Percentiles rank a stretch among this genome's conserved stretches.
These are phyloP conservation scores for Rhineura floridana DNA, from an alignment of 2,113 vertebrate genomes.

Conservation along the genomic window DNA sequence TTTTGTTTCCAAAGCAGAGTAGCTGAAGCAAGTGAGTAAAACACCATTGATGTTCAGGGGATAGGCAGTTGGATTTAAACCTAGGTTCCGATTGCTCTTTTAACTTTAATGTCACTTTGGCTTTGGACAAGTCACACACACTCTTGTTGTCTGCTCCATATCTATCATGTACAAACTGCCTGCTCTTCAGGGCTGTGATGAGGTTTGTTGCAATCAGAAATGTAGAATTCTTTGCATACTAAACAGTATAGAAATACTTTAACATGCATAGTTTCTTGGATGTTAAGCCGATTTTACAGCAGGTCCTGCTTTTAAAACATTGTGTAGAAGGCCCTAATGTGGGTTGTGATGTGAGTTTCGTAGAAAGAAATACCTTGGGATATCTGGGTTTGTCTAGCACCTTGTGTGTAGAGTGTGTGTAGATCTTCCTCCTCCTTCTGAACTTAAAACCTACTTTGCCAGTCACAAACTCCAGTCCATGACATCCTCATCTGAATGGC, in stretches of 20 bases:
- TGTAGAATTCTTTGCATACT: neutral
- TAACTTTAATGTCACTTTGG: too few species aligned
- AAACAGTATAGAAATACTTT: neutral
- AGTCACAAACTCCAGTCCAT: neutral
- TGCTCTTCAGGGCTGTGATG: neutral
- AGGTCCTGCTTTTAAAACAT: neutral
- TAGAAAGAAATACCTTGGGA: neutral
- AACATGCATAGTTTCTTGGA: neutral
- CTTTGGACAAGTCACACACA: neutral
- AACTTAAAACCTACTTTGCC: neutral
- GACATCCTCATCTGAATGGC: neutral
- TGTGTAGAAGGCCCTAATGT: neutral
- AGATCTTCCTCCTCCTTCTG: too few species aligned
- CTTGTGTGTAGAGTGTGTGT: neutral
- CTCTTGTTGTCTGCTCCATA: neutral
- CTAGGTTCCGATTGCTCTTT: too few species aligned
- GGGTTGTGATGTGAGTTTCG: too few species aligned
- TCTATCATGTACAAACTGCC: too few species aligned
- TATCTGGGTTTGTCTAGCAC: neutral
- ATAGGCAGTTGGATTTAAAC: neutral
- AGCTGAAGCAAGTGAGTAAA: slow-evolving; percentile 28
- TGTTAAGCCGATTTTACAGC: neutral
- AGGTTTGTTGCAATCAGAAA: too few species aligned
- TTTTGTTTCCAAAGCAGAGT: slow-evolving; percentile 37
- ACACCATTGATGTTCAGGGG: neutral